phyloP scores from a whole-genome alignment of 1,140 invertebrate species.

The Meteorus sp. region DNA sequence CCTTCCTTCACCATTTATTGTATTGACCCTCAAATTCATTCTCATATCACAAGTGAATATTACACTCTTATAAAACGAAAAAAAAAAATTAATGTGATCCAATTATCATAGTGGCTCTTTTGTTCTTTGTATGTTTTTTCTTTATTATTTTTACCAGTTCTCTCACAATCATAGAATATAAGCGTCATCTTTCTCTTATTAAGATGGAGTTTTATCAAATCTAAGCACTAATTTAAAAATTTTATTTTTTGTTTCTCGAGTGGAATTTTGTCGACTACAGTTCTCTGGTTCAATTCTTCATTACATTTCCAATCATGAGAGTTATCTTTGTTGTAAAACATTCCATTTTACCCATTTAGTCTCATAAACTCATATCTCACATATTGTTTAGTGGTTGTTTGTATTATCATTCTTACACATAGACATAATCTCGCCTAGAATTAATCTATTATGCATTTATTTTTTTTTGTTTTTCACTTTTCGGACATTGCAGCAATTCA shows the following conservation, averaged over 20 bases:
- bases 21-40: conserved; percentile 7
- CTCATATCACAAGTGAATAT: conserved; percentile 47
- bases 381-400: too few species aligned
- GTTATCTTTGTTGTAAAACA: conserved; percentile 11
- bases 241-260: conserved; percentile 31
- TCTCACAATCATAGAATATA: conserved; percentile 45
- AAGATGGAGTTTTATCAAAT: conserved; percentile 31
- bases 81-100: conserved; percentile 38
- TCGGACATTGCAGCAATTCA: conserved; percentile 1
- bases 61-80: conserved; percentile 42
- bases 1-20: background rate
- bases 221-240: conserved; percentile 34
- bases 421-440: conserved; percentile 19
- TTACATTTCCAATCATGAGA: conserved; percentile 26
- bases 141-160: conserved; percentile 30
- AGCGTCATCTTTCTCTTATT: conserved; percentile 43
- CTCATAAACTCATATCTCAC: too few species aligned
- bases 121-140: too few species aligned
- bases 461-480: conserved; percentile 6
- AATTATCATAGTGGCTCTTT: too few species aligned
- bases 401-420: too few species aligned
- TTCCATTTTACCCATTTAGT: conserved; percentile 19
- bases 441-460: conserved; percentile 25
- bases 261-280: conserved; percentile 34
- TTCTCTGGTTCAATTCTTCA: conserved; percentile 30